Conservation (phyloP, 2,888 invertebrate species). For the Teleogryllus oceanicus region DNA sequence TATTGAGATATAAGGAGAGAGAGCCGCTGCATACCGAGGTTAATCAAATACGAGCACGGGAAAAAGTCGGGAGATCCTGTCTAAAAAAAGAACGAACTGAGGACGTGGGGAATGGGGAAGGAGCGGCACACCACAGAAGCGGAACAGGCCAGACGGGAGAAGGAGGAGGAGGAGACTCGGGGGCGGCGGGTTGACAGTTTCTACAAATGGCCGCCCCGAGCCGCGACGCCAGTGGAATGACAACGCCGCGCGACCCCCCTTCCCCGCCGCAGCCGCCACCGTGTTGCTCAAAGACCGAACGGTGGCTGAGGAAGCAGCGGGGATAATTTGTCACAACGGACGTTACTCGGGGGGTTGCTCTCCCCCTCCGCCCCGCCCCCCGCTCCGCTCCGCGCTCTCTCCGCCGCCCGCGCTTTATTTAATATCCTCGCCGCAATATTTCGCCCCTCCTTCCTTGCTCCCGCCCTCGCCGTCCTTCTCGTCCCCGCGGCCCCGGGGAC, state of each 20-base stretch:
- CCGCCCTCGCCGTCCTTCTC: no score
- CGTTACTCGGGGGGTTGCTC: neutral
- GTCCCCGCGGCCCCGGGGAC: no score
- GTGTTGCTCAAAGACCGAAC: conserved; percentile 1
- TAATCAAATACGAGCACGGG: neutral
- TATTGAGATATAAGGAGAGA: conserved; percentile 11
- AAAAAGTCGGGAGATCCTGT: neutral
- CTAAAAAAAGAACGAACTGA: neutral
- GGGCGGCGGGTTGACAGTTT: neutral
- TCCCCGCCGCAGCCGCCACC: neutral
- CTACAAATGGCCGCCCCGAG: neutral
- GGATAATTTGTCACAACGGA: conserved; percentile 9
- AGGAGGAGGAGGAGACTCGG: no score
- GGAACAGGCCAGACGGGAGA: no score
- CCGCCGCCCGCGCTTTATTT: neutral
- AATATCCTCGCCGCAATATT: conserved; percentile 18
- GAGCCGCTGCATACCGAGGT: neutral
- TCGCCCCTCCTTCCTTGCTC: neutral
- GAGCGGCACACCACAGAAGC: no score
- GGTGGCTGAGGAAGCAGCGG: neutral
- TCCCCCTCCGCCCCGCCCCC: neutral
- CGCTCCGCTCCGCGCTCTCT: neutral
- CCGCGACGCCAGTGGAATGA: neutral
- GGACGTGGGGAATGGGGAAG: neutral
- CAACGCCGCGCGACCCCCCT: neutral